phyloP scores from a whole-genome alignment of 2,113 vertebrate genomes.

The Petroica traversi region DNA sequence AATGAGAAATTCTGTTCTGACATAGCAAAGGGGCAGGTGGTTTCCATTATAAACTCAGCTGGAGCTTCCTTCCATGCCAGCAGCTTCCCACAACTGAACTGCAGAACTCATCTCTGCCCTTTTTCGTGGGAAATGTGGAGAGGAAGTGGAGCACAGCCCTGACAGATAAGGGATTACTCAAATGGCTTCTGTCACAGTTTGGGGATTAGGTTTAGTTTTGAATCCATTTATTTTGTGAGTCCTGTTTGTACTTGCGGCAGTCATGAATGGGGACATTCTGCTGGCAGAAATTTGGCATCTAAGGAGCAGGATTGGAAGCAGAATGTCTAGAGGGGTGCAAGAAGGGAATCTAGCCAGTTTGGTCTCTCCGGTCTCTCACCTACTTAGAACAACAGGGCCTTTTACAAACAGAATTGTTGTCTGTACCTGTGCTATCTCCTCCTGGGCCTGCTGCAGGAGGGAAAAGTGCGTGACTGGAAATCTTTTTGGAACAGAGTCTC shows the following conservation, averaged over 20 bases:
- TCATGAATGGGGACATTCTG: background rate
- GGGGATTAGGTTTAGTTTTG: background rate
- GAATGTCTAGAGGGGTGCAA: background rate
- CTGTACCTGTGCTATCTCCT: background rate
- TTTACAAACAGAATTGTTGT: background rate
- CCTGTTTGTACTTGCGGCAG: background rate
- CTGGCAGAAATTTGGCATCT: background rate
- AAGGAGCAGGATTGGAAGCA: background rate
- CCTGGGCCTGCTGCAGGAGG: background rate
- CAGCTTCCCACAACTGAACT: slow-evolving; percentile 28
- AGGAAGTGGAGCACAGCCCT: background rate
- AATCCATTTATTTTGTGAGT: slow-evolving; percentile 6
- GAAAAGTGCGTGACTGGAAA: background rate
- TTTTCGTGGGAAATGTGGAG: background rate
- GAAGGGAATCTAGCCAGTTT: background rate
- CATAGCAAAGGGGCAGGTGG: background rate
- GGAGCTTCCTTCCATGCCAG: slow-evolving; percentile 46
- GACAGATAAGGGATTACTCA: slow-evolving; percentile 23
- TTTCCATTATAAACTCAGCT: slow-evolving; percentile 49
- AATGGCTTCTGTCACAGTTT: slow-evolving; percentile 5
- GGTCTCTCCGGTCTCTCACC: background rate
- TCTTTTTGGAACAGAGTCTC: background rate
- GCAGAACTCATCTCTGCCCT: background rate
- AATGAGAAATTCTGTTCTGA: slow-evolving; percentile 5
- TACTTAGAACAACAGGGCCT: background rate